Base-by-base conservation (phyloP, 2,113 vertebrate genomes). In the Campylomormyrus numenius region DNA sequence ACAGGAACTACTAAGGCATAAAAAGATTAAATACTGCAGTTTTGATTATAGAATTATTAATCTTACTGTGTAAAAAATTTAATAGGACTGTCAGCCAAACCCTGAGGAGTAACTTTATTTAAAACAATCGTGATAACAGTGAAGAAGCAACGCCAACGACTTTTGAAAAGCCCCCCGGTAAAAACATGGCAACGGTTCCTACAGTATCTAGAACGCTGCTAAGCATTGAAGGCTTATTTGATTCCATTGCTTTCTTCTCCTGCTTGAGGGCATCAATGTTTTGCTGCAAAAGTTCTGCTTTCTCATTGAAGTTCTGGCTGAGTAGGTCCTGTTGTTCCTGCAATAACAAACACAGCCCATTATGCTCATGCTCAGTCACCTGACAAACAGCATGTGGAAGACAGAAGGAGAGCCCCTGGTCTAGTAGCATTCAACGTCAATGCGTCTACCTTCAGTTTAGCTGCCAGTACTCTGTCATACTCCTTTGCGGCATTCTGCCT, bases 381-480 rank as follows among this genome's bases (percentile, higher is more conserved):
- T 84, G 42, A 48, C n/a, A 48, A 62, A 58, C 53, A 35, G 31
- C 31, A 45, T 4, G 56, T 19, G 27, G 2, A 56, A 42, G 9
- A 62, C 5, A 7, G 53, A 11, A 31, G 5, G 35, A 11, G 24
- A 88, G 49, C n/a, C 50, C 10, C 6, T 5, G 17, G 27, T 19
- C 11, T 11, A 8, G 21, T 19, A 3, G 88, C 2, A 21, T 5
- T 31, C 6, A 27, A 39, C 17, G 15, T 19, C 74, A 39, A 3
- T 13, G 56, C 35, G 0, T 52, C 27, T 90, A 90, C 89, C 89
- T 87, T 52, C 84, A 90, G 62, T 39, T 74, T 50, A 49, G 84
- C 85, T 11, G 45, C 15, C 46, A 90, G 84, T 4, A 77, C 31
- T 27, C 27, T 70, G 5, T 90, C 58, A 24, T 87, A 58, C 62